Evolutionary conservation across 1,140 invertebrate genomes (phyloP).

Genomic region (Brachionus manjavacas): DNA sequence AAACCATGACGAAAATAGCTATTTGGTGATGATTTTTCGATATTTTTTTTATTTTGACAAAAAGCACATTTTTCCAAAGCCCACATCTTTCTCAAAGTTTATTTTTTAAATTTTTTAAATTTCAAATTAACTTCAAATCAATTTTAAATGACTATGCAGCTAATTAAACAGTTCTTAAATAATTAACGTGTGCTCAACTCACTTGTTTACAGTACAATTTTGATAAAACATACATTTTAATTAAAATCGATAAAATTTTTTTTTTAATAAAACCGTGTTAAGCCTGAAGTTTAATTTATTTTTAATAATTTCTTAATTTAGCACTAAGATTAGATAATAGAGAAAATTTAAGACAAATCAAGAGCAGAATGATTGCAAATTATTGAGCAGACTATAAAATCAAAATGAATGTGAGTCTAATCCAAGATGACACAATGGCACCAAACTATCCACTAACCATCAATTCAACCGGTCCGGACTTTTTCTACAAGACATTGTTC

Average conservation of each 20-base stretch:
- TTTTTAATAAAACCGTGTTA: not conserved
- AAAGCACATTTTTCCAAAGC: not conserved
- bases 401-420: not conserved
- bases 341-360: not conserved
- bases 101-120: not conserved
- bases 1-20: not conserved
- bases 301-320: not conserved
- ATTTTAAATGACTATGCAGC: not conserved
- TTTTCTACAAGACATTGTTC: not conserved
- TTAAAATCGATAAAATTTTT: not conserved
- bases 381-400: not conserved
- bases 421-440: not conserved
- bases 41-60: not conserved
- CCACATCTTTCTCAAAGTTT: not conserved
- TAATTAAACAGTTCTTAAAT: not conserved
- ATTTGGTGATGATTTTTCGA: not conserved
- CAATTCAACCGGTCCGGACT: not conserved
- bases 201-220: not conserved
- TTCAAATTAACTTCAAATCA: not conserved
- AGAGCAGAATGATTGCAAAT: not conserved
- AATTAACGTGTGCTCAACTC: not conserved
- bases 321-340: not conserved
- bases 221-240: not conserved
- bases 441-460: not conserved
- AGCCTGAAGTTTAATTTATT: not conserved